Base-by-base conservation (phyloP, 2,113 vertebrate species). In the Triplophysa siluroides region DNA sequence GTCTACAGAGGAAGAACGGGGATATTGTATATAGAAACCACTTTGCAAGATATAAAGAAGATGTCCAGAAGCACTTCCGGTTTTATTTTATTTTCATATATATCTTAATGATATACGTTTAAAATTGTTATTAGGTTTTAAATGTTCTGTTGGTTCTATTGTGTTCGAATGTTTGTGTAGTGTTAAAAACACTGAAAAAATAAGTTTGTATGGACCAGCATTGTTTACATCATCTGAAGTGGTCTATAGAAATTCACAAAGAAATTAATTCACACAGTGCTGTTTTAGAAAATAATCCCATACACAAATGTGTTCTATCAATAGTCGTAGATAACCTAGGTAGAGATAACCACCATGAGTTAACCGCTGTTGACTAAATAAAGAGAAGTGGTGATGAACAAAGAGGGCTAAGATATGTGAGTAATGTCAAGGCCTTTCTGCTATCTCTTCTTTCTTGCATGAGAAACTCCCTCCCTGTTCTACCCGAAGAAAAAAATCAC, bases 261-360 rank as follows among this genome's bases (percentile, higher is more conserved):
- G 4, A 33, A 33, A 33, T 6, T 33, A 0, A 87, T 84, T 79
- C 24, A 83, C 85, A 79, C 81, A 83, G 83, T 84, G 66, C 26
- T 19, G 16, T 56, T 56, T 8, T 52, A 52, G 19, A 33, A 24
- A 23, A 33, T 13, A 4, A 33, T 26, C 70, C 21, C 78, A 58
- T n/a, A 54, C 61, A 74, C 58, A 41, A 29, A 41, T 18, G 18
- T 50, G 71, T 33, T 19, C 26, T 14, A 71, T 6, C 4, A 8
- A 24, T 43, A 18, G 43, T 75, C 16, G 47, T 62, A 61, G 23
- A 75, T 75, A 62, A 19, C 21, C 33, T 13, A 19, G 41, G 8
- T 45, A 5, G 11, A 45, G 43, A 38, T 38, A 38, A 77, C 24
- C 6, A 45, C 3, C 52, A 50, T 54, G 38, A 62, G 63, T 43